These are phyloP conservation scores for Onychomys leucogaster DNA, from an alignment of 2,797 vertebrate species.

Conservation along the genomic window DNA sequence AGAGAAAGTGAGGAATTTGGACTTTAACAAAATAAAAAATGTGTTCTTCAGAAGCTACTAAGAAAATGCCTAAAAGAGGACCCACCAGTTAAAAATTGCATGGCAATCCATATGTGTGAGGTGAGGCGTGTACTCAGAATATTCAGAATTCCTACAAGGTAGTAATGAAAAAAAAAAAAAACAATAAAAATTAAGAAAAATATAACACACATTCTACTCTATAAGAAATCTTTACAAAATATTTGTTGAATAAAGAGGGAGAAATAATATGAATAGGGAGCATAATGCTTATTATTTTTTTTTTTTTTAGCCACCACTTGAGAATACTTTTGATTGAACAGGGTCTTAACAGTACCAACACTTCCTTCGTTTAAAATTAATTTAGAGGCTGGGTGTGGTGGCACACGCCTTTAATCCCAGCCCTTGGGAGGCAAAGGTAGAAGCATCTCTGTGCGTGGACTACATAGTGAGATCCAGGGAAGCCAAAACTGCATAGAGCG, in stretches of 20 bases:
- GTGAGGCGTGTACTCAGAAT: neutral
- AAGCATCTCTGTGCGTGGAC: neutral
- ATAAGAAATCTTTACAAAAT: neutral
- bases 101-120: neutral
- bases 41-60: neutral
- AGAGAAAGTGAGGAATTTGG: neutral
- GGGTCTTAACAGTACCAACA: neutral
- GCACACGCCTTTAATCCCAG: neutral
- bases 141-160: neutral
- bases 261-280: neutral
- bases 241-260: neutral
- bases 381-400: neutral
- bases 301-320: neutral
- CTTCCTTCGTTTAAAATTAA: neutral
- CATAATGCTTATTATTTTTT: neutral
- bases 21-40: neutral
- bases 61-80: slow-evolving; percentile 13
- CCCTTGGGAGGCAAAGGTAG: neutral
- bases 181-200: neutral
- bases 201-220: neutral
- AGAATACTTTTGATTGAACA: neutral
- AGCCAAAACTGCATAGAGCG: neutral
- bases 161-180: neutral
- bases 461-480: neutral
- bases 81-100: neutral